These are phyloP conservation scores for Lomographa bimaculata DNA, from an alignment of 2,888 invertebrate genomes.

Conservation along the genomic window DNA sequence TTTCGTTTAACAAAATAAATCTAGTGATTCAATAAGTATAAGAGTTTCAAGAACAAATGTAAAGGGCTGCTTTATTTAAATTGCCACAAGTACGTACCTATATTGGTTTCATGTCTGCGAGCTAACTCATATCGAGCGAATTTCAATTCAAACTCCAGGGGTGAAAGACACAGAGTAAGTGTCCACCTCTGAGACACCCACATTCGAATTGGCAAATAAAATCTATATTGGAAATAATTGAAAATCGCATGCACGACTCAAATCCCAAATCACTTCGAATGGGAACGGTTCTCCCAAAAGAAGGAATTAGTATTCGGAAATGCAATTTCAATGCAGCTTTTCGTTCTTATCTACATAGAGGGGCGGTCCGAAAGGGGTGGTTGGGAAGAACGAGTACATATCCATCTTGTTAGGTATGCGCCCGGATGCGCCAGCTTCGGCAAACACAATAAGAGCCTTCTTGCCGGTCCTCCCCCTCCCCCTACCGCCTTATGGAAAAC, in stretches of 20 bases:
- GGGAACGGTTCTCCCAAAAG: constrained; percentile 51
- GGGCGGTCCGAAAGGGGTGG: constrained; percentile 71
- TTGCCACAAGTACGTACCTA: too few relatives aligned
- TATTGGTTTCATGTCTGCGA: constrained; percentile 29
- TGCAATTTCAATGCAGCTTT: constrained; percentile 80
- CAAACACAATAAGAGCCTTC: constrained; percentile 83
- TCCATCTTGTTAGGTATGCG: constrained; percentile 84
- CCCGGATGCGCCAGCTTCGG: constrained; percentile 81
- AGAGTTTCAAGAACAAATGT: constrained; percentile 23
- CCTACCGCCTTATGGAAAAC: constrained; percentile 78
- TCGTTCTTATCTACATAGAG: constrained; percentile 56
- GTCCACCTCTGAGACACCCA: constrained; percentile 10
- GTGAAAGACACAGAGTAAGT: constrained; percentile 27
- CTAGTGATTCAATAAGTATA: constrained; percentile 8
- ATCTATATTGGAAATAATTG: constrained; percentile 17
- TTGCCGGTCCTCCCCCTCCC: constrained; percentile 46
- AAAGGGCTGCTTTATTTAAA: constrained; percentile 26
- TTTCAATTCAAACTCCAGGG: constrained; percentile 35
- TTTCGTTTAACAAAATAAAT: too few relatives aligned
- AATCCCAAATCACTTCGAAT: constrained; percentile 26
- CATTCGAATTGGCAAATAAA: constrained; percentile 12
- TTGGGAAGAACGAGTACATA: constrained; percentile 67
- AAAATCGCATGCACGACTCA: constrained; percentile 14
- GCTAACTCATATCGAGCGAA: constrained; percentile 36
- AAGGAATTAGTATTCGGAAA: constrained; percentile 79